Evolutionary conservation across 2,113 vertebrate genomes (phyloP), one percentile per base, ranked within the genome.

Genomic region (Xenus cinereus): DNA sequence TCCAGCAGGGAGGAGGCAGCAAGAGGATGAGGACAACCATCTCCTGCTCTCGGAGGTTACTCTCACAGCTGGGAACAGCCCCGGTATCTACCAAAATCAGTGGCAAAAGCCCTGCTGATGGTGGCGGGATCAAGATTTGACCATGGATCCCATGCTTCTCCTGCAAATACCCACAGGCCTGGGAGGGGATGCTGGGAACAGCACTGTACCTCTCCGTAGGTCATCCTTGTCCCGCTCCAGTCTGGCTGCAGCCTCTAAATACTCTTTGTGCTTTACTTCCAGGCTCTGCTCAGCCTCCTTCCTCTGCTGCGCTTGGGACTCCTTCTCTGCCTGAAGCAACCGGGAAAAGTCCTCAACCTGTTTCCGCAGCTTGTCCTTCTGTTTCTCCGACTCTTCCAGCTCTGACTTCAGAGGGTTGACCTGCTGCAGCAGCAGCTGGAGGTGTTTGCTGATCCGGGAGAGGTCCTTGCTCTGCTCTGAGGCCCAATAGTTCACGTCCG

Each of bases 401-500:
- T 97, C 97, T 3, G 97, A 94, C 79, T 96, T 98, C 27, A 99
- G 87, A 8, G 99, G 98, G 54, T 97, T 94, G 7, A 99, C 41
- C 6, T 98, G 98, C 82, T 97, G 97, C 43, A 97, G 96, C 81
- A 99, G 98, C 83, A 98, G 95, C 30, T 94, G 93, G n/a, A 99
- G 90, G n/a, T 99, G 98, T 81, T 98, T 99, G 26, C 56, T 95
- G 85, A 99, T 98, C 3, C 98, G 97, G 1, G 97, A 96, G 94
- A 99, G 96, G 93, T 99, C 99, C 84, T 98, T 98, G 89, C 97
- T 98, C 97, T 99, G 99, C 96, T 99, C 99, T 0, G 89, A 93
- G 15, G 98, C 98, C 99, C 99, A 99, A 94, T 98, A 99, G 57
- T 96, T 72, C 59, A 99, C 7, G 6, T 99, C 99, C 4, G n/a